These are phyloP conservation scores for Sciurus carolinensis DNA, from an alignment of 2,797 vertebrate species.

Conservation along the genomic window DNA sequence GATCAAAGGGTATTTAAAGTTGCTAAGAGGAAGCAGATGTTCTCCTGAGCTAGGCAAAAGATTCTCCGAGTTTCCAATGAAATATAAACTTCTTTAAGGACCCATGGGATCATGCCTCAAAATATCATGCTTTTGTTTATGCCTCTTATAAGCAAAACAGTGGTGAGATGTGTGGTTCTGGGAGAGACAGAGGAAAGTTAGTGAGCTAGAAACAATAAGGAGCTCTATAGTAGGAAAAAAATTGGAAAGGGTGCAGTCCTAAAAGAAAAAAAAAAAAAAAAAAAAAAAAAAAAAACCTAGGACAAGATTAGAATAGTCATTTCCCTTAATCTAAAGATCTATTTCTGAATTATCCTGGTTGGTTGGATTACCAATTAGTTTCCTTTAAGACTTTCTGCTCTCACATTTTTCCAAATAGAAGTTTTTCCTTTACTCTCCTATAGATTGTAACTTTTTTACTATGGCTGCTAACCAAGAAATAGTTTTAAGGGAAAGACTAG, in stretches of 20 bases:
- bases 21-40: slow-evolving; percentile 83
- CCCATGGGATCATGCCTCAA: slow-evolving; percentile 68
- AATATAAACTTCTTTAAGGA: slow-evolving; percentile 74
- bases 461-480: not conserved
- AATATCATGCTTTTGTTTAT: slow-evolving; percentile 77
- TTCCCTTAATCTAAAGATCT: slow-evolving; percentile 61
- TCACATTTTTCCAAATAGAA: slow-evolving; percentile 54
- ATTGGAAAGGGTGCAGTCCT: slow-evolving; percentile 58
- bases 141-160: slow-evolving; percentile 65
- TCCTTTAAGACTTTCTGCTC: slow-evolving; percentile 52
- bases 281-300: not conserved
- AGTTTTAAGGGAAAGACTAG: slow-evolving; percentile 25
- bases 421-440: not conserved
- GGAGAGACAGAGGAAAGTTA: slow-evolving; percentile 65
- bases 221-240: slow-evolving; percentile 64
- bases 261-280: not conserved
- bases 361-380: slow-evolving; percentile 49
- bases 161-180: slow-evolving; percentile 69
- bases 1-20: slow-evolving; percentile 80
- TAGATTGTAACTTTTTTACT: slow-evolving; percentile 2
- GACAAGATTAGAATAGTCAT: slow-evolving; percentile 69
- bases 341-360: slow-evolving; percentile 43
- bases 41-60: slow-evolving; percentile 64
- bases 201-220: slow-evolving; percentile 76
- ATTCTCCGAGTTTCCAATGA: slow-evolving; percentile 80